Conservation (phyloP, 2,113 vertebrate species). For the Vulpes vulpes region DNA sequence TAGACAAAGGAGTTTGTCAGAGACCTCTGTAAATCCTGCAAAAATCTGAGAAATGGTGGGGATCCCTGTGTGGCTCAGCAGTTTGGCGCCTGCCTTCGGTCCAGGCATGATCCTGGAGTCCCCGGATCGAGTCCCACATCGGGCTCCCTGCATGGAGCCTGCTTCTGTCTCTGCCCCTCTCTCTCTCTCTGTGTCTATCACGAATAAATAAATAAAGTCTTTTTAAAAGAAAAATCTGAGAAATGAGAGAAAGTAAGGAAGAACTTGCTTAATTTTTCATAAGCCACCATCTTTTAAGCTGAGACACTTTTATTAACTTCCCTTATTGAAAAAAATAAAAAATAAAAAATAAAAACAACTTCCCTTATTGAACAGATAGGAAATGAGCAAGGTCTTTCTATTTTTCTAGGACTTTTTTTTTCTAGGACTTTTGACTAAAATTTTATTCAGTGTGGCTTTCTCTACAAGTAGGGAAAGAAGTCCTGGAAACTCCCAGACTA, state of each 20-base stretch:
- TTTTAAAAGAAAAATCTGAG: neutral
- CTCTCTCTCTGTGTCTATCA: too few species aligned
- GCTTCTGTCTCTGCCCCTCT: too few species aligned
- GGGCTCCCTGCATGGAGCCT: too few species aligned
- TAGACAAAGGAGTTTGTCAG: neutral
- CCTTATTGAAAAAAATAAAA: neutral
- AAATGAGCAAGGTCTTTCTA: neutral
- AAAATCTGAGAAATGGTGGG: neutral
- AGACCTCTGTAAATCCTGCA: neutral
- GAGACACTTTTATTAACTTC: conserved; percentile 10
- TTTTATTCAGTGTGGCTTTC: neutral
- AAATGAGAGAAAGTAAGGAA: neutral
- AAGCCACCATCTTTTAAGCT: neutral
- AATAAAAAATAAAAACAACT: neutral
- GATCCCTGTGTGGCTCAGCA: too few species aligned
- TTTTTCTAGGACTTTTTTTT: conserved; percentile 29
- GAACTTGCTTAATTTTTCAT: conserved; percentile 12
- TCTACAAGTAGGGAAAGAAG: neutral
- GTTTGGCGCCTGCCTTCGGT: too few species aligned
- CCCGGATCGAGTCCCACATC: too few species aligned
- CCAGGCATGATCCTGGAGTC: too few species aligned
- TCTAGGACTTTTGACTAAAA: neutral
- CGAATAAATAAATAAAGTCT: too few species aligned
- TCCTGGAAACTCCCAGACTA: conserved; percentile 1
- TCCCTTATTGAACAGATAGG: neutral